Conservation (phyloP, 2,797 vertebrate genomes). For the Urocyon cinereoargenteus region DNA sequence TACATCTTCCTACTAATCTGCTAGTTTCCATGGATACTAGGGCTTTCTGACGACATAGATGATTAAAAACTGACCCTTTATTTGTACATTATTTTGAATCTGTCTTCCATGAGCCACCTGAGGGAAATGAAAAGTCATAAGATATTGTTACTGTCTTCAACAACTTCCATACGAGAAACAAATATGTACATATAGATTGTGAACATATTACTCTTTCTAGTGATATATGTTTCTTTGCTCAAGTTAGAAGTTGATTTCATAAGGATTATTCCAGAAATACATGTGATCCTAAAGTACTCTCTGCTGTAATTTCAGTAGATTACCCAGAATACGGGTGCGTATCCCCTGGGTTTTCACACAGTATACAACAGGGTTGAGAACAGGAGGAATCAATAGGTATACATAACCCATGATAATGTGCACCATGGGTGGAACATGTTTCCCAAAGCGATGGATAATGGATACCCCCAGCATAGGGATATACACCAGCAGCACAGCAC, state of each 20-base stretch:
- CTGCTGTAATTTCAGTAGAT: background rate
- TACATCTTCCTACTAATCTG: background rate
- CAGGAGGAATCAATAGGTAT: constrained; percentile 42
- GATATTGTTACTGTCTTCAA: background rate
- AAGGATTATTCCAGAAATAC: background rate
- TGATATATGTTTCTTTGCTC: background rate
- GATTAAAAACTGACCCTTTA: background rate
- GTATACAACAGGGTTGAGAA: constrained; percentile 51
- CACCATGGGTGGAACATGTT: constrained; percentile 63
- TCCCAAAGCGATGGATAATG: constrained; percentile 57
- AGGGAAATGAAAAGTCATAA: background rate
- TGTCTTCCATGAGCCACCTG: background rate
- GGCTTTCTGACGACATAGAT: background rate
- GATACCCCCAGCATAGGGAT: constrained; percentile 45
- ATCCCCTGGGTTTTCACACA: constrained; percentile 48
- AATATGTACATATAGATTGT: background rate
- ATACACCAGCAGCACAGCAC: constrained; percentile 65
- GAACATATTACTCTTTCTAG: background rate
- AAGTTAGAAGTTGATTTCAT: background rate
- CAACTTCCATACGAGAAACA: background rate
- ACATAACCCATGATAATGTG: constrained; percentile 64
- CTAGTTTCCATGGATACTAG: background rate
- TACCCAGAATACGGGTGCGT: background rate
- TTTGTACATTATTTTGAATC: background rate
- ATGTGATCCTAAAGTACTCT: background rate